These are phyloP conservation scores for Pipistrellus pipistrellus DNA, from an alignment of 2,797 vertebrate genomes.

Conservation along the genomic window DNA sequence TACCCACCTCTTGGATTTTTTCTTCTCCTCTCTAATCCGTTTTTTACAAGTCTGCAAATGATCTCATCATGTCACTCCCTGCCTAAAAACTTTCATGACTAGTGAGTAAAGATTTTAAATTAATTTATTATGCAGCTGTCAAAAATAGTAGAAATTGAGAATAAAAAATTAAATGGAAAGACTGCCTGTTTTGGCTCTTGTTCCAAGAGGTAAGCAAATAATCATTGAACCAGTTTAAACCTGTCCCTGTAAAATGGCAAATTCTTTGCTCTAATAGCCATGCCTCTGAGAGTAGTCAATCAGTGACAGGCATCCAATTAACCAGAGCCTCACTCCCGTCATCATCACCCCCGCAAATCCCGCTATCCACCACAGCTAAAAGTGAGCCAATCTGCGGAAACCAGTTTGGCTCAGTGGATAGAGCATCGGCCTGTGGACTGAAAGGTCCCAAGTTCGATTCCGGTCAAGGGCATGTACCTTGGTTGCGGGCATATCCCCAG, in stretches of 20 bases:
- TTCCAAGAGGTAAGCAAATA: constrained; percentile 14
- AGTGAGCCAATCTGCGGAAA: not conserved
- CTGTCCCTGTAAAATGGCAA: not conserved
- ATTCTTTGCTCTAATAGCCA: not conserved
- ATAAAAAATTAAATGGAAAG: constrained; percentile 48
- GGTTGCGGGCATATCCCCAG: no score
- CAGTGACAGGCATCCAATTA: not conserved
- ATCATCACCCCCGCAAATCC: not conserved
- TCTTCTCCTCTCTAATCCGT: constrained; percentile 12
- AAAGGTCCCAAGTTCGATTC: no score
- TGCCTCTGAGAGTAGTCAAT: not conserved
- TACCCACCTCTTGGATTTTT: not conserved
- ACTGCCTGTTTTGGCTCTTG: not conserved
- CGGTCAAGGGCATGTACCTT: no score
- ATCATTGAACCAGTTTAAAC: not conserved
- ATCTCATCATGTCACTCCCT: not conserved
- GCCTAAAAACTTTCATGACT: constrained; percentile 34
- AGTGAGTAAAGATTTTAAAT: constrained; percentile 48
- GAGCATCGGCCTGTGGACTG: no score
- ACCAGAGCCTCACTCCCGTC: not conserved
- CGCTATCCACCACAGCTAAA: not conserved
- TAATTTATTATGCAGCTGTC: constrained; percentile 34
- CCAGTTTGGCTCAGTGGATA: no score
- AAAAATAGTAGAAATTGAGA: constrained; percentile 16
- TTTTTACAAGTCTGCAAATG: not conserved